Percentiles rank a stretch among this genome's conserved stretches.
Evolutionary conservation across 2,888 invertebrate species (phyloP).

Genomic region (Ornithoptera priamus): DNA sequence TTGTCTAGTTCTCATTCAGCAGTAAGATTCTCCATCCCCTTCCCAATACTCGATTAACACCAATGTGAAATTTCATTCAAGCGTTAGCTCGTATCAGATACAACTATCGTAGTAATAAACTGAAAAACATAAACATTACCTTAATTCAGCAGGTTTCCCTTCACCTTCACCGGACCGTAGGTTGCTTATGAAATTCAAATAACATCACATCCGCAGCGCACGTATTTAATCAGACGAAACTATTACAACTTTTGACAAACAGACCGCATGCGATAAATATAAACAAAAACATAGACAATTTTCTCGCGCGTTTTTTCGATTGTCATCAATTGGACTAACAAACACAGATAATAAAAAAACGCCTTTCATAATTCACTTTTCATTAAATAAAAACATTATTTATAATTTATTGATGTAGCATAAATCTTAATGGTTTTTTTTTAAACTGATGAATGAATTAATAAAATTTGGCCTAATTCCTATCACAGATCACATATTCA

Average conservation of each 20-base stretch:
- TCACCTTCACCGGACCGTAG: no score
- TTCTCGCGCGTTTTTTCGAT: neutral
- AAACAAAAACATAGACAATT: conserved; percentile 2
- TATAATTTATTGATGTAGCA: neutral
- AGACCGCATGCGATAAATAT: no score
- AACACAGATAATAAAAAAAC: neutral
- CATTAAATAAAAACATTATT: neutral
- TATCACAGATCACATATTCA: conserved; percentile 13
- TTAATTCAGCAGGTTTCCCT: no score
- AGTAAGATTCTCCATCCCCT: no score
- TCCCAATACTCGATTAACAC: no score
- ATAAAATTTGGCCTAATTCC: neutral
- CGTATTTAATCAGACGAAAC: conserved; percentile 61
- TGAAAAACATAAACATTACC: no score
- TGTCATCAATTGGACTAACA: neutral
- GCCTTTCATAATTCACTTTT: neutral
- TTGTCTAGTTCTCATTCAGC: no score
- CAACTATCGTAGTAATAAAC: no score
- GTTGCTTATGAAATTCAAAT: neutral
- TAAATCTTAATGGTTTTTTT: neutral
- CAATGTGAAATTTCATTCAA: no score
- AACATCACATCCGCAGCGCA: conserved; percentile 48
- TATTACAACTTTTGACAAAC: neutral
- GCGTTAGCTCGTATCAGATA: no score
- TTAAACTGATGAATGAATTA: neutral